Conservation (phyloP, 2,113 vertebrate genomes). For the Laticauda laticaudata region DNA sequence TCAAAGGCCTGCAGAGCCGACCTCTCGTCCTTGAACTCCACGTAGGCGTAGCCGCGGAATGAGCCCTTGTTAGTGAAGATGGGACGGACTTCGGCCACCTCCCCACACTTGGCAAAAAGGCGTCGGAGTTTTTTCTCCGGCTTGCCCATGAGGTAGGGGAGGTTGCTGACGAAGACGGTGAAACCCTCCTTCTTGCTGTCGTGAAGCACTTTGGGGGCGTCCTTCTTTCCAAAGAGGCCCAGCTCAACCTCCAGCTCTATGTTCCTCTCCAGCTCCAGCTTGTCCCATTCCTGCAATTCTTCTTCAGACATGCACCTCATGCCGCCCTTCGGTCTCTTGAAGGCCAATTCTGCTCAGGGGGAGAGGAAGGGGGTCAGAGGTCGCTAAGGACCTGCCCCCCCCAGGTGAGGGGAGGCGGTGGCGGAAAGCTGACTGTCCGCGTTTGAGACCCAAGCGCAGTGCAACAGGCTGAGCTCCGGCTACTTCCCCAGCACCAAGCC, state of each 20-base stretch:
- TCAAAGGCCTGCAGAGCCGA: slow-evolving; percentile 78
- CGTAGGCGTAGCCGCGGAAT: slow-evolving; percentile 91
- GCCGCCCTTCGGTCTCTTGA: slow-evolving; percentile 73
- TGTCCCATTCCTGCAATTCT: accelerated
- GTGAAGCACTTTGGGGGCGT: slow-evolving; percentile 66
- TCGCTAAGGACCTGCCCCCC: accelerated
- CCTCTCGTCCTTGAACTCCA: slow-evolving; percentile 83
- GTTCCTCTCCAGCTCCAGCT: no score
- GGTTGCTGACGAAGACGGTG: slow-evolving; percentile 95
- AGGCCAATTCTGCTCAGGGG: slow-evolving; percentile 64
- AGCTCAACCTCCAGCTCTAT: no score
- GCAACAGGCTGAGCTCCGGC: background rate
- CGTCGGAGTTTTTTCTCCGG: slow-evolving; percentile 79
- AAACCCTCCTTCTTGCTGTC: slow-evolving; percentile 81
- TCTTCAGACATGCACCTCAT: background rate
- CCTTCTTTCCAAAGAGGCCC: slow-evolving; percentile 13
- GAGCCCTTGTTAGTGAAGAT: slow-evolving; percentile 80
- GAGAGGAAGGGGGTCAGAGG: background rate
- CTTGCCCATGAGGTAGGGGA: slow-evolving; percentile 83
- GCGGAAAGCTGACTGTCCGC: background rate
- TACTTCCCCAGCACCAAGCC: background rate
- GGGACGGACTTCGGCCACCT: slow-evolving; percentile 79
- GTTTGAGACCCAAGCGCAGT: background rate
- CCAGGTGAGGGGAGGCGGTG: no score
- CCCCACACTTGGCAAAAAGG: slow-evolving; percentile 83